Evolutionary conservation across 2,113 vertebrate genomes (phyloP), one percentile per base, ranked within the genome.

Genomic region (Electrona antarctica): DNA sequence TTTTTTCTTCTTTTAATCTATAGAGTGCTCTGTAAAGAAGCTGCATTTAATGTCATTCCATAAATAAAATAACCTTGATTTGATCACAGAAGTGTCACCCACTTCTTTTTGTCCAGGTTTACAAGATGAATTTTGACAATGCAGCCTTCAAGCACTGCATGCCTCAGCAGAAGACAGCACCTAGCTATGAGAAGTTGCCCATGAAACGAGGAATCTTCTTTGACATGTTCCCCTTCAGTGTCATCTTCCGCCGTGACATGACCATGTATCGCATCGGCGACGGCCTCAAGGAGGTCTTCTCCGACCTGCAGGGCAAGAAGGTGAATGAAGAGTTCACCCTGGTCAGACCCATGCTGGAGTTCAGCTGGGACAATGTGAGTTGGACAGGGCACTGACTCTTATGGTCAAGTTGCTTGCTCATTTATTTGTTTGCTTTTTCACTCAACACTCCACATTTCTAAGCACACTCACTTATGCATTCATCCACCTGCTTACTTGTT

Each of bases 121-220:
- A 93, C 61, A 93, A 93, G 81, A 93, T 93, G 90, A 93, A 93
- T 80, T 93, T 94, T 8, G 92, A 94, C 83, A 93, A 93, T 9
- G 92, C 93, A 0, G 92, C 92, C 56, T 93, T 93, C 87, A 92
- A 93, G 63, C 91, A 93, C 80, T 90, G 90, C 62, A 92, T 90
- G 88, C 89, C 91, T 0, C 89, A 92, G 84, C 91, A 93, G 87
- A 93, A 90, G 82, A 93, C 91, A 0, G 92, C 92, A 6, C 91
- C 91, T 0, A 88, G 91, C 68, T 93, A 93, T 33, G 92, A 93
- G 84, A 94, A 93, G 85, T 88, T 94, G 61, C 93, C 91, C 0
- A 91, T 94, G 90, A 94, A 92, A 85, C 81, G 90, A 3, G 90
- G 90, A 7, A 92, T 93, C 83, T 92, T 93, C 60, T 94, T 93